phyloP scores from a whole-genome alignment of 2,797 vertebrate genomes.

The Etheostoma nigrum region DNA sequence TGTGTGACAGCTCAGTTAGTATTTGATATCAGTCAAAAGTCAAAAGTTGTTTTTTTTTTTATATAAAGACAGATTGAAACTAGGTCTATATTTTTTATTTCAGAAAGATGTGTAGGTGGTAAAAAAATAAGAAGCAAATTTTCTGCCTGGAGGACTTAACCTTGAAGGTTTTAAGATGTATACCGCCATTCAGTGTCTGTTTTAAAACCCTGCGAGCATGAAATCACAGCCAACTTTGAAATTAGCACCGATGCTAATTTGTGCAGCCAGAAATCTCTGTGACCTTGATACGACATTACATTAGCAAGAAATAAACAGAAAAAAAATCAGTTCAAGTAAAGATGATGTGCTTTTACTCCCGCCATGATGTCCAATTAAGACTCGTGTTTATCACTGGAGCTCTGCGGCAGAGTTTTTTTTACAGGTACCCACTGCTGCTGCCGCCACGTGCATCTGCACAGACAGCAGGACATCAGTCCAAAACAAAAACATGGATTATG shows the following conservation, averaged over 20 bases:
- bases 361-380: slow-evolving; percentile 81
- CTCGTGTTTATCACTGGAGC: slow-evolving; percentile 72
- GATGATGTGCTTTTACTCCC: slow-evolving; percentile 69
- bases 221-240: slow-evolving; percentile 54
- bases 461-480: slow-evolving; percentile 77
- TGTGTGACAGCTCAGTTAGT: slow-evolving; percentile 65
- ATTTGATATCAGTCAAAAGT: slow-evolving; percentile 66
- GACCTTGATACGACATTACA: slow-evolving; percentile 60
- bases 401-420: slow-evolving; percentile 56
- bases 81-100: slow-evolving; percentile 65
- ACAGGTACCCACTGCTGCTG: slow-evolving; percentile 71
- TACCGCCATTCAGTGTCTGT: slow-evolving; percentile 34
- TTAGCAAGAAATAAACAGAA: slow-evolving; percentile 64
- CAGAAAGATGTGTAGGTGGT: slow-evolving; percentile 62
- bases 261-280: slow-evolving; percentile 56
- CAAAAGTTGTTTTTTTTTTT: slow-evolving; percentile 51
- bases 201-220: slow-evolving; percentile 43
- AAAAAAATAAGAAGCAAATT: slow-evolving; percentile 22
- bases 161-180: slow-evolving; percentile 65
- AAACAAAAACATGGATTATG: slow-evolving; percentile 77
- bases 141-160: slow-evolving; percentile 66
- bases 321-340: slow-evolving; percentile 67
- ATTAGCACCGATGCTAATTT: slow-evolving; percentile 66
- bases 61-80: slow-evolving; percentile 57
- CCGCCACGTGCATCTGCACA: slow-evolving; percentile 70